Base-by-base conservation (phyloP, 1,140 invertebrate species). In the Mactra quadrangularis region DNA sequence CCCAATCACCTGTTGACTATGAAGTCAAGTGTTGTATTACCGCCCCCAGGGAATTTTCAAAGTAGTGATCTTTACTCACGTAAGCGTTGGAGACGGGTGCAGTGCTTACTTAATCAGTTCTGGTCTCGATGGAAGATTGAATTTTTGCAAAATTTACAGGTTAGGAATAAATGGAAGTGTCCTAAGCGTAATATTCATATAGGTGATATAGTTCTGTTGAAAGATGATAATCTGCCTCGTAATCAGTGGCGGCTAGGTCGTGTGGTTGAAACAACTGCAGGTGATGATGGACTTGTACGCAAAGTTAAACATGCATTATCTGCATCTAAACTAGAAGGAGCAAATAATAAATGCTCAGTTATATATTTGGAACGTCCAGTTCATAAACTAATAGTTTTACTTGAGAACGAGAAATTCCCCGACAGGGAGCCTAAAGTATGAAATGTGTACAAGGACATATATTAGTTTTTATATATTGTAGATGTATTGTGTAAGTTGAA, bases 91-190 rank as follows among this genome's bases (percentile, higher is more conserved):
- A 31, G 75, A 19, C 31, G 52, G 17, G 38, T 86, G 19, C 77
- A 85, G 45, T 66, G 19, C 31, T 64, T 64, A 45, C 29, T 33
- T n/a, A 82, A 86, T 22, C 9, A 53, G 25, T 83, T 86, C 50
- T 86, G 85, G 74, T 33, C 7, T 1, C 35, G 85, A 29, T 84
- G 85, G 84, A n/a, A 25, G 3, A 74, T 22, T 19, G 84, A 85
- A 41, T 83, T 70, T 71, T 38, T 86, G 25, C 70, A 52, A 31
- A 79, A 45, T 25, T 25, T 85, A 0, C 81, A 85, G 57, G 17
- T 15, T 35, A 13, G 71, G 9, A 38, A 47, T 27, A 85, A 78
- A 47, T 85, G 84, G 81, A 15, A 45, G 4, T 1, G 19, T 29
- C 78, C 78, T 31, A 19, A 31, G 1, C n/a, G 52, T 38, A 60